Evolutionary conservation across 2,113 vertebrate species (phyloP).

Genomic region (Petroica traversi): DNA sequence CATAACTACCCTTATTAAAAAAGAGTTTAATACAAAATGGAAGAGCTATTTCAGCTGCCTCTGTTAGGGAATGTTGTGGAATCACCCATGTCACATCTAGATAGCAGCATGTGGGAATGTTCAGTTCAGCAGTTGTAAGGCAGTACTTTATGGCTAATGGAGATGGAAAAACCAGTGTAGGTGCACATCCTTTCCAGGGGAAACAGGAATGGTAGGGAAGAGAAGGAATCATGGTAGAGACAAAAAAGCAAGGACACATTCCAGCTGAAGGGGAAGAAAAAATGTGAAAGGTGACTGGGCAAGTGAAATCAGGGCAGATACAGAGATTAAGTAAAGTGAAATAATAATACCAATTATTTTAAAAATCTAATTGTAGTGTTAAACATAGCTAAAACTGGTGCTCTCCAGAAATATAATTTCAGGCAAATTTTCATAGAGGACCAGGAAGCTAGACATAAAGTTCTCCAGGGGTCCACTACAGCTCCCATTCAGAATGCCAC

Average conservation of each 20-base stretch:
- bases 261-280: not conserved
- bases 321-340: not conserved
- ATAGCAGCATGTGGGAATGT: not conserved
- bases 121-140: not conserved
- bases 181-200: not conserved
- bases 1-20: not conserved
- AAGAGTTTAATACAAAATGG: not conserved
- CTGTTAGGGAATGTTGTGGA: not conserved
- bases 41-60: not conserved
- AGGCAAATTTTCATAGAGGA: not conserved
- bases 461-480: not conserved
- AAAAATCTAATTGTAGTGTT: not conserved
- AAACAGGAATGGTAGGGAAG: not conserved
- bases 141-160: not conserved
- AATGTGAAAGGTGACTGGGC: not conserved
- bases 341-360: not conserved
- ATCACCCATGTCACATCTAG: not conserved
- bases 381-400: not conserved
- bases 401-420: not conserved
- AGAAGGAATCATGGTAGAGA: not conserved
- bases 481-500: not conserved
- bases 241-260: not conserved
- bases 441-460: not conserved
- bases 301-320: not conserved
- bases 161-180: not conserved